Percentiles rank a stretch among this genome's conserved stretches.
Conservation (phyloP, 2,113 vertebrate species). For the Vulpes lagopus region DNA sequence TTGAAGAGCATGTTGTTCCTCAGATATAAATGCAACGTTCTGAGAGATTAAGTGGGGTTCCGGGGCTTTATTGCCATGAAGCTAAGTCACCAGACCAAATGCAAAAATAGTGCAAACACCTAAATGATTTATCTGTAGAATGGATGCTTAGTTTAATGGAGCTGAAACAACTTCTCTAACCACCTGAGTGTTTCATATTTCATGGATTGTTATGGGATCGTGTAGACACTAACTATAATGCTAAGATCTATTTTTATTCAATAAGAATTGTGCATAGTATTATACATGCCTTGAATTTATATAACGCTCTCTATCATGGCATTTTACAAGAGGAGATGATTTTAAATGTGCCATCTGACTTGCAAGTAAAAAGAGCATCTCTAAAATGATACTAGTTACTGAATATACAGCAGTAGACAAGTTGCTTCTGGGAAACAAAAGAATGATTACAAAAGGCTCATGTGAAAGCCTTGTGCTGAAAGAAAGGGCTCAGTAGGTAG, state of each 20-base stretch:
- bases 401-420: constrained; percentile 68
- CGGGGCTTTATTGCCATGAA: background rate
- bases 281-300: constrained; percentile 71
- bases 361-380: constrained; percentile 76
- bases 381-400: constrained; percentile 68
- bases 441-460: constrained; percentile 46
- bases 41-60: constrained; percentile 57
- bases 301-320: constrained; percentile 57
- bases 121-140: constrained; percentile 51
- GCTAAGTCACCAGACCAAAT: constrained; percentile 49
- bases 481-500: background rate
- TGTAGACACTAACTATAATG: constrained; percentile 53
- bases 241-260: constrained; percentile 71
- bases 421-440: constrained; percentile 69
- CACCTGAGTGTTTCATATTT: constrained; percentile 46
- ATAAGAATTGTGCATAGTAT: constrained; percentile 59
- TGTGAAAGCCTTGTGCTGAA: constrained; percentile 23
- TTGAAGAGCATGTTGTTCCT: constrained; percentile 31
- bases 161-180: constrained; percentile 35
- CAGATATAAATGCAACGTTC: constrained; percentile 65
- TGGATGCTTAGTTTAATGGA: constrained; percentile 59
- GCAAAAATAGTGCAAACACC: constrained; percentile 60
- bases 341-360: constrained; percentile 74
- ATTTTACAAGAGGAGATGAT: constrained; percentile 73
- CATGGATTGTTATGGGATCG: constrained; percentile 39